Conservation (phyloP, 1,140 invertebrate species). For the Geopemphigus sp. region DNA sequence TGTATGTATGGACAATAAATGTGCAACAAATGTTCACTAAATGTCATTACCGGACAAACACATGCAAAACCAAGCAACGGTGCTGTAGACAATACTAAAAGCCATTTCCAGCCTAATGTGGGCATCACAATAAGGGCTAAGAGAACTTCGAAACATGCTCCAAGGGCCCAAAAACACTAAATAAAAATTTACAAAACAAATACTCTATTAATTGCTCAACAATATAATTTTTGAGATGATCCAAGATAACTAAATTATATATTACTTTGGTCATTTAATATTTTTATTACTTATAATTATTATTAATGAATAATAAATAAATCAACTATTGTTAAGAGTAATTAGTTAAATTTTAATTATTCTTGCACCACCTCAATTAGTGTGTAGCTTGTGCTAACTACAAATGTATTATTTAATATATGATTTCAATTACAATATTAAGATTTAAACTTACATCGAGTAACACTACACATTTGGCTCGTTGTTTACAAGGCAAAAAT, state of each 20-base stretch:
- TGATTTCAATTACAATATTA: conserved; percentile 4
- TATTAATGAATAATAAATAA: background rate
- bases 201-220: background rate
- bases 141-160: conserved; percentile 88
- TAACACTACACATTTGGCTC: conserved; percentile 90
- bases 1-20: too few species aligned
- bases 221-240: background rate
- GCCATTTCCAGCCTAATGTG: conserved; percentile 85
- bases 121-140: conserved; percentile 90
- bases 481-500: conserved; percentile 88
- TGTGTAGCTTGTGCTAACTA: background rate
- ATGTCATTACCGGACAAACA: conserved; percentile 69
- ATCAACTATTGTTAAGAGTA: background rate
- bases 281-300: background rate
- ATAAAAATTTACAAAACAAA: conserved; percentile 54
- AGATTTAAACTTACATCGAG: conserved; percentile 74
- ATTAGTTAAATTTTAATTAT: background rate
- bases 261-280: background rate
- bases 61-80: conserved; percentile 81
- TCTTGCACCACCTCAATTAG: background rate
- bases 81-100: conserved; percentile 81
- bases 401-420: background rate
- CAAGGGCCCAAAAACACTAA: conserved; percentile 93
- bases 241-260: too few species aligned
- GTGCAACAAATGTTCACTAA: background rate